Evolutionary conservation across 1,140 invertebrate genomes (phyloP).

Genomic region (Oncopeltus fasciatus): DNA sequence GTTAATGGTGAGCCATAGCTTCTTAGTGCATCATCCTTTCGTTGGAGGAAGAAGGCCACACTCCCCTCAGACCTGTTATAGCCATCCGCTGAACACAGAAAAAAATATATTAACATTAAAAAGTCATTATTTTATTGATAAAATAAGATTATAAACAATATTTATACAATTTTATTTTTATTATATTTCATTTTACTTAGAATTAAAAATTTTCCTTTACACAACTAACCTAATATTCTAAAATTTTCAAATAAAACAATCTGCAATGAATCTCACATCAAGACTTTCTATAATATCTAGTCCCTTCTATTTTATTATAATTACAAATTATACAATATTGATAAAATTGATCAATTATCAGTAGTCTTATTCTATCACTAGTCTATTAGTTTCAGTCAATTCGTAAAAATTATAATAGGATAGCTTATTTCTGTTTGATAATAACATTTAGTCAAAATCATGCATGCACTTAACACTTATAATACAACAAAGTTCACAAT

Average conservation of each 20-base stretch:
- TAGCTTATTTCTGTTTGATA: too few relatives aligned
- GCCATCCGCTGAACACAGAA: conserved; percentile 22
- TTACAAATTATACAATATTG: background rate
- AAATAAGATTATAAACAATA: too few relatives aligned
- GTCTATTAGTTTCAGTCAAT: too few relatives aligned
- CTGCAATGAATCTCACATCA: background rate
- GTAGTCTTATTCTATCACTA: background rate
- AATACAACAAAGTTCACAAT: too few relatives aligned
- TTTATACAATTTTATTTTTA: too few relatives aligned
- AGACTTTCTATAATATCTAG: background rate
- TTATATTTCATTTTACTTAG: too few relatives aligned
- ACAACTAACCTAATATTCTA: background rate
- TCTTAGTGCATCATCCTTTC: conserved; percentile 30
- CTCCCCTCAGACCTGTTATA: conserved; percentile 22
- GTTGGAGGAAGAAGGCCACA: conserved; percentile 42
- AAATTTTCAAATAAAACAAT: background rate
- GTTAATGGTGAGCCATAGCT: background rate
- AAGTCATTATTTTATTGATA: background rate
- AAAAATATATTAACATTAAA: background rate
- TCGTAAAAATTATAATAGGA: too few relatives aligned
- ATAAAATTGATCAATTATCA: background rate
- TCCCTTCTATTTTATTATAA: too few relatives aligned
- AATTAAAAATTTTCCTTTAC: background rate
- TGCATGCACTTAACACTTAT: too few relatives aligned
- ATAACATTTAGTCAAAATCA: too few relatives aligned